phyloP scores from a whole-genome alignment of 2,888 invertebrate species.

The Euproctis similis region DNA sequence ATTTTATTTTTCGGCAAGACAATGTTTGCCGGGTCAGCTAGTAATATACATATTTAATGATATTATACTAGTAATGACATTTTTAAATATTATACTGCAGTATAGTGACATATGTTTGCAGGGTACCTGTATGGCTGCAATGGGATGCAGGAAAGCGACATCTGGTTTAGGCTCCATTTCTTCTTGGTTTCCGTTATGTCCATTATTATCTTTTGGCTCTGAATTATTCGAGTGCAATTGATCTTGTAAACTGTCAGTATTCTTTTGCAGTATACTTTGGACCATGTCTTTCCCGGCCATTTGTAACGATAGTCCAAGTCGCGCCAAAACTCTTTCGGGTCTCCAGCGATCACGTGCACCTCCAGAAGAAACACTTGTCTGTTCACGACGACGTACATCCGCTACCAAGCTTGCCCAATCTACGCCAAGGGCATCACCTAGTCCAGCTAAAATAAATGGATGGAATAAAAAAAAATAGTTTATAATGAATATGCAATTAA shows the following conservation, averaged over 20 bases:
- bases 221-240: conserved; percentile 22
- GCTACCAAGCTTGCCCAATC: conserved; percentile 94
- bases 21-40: too few relatives aligned
- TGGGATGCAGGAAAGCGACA: conserved; percentile 60
- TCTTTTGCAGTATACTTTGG: conserved; percentile 50
- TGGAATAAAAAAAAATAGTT: too few relatives aligned
- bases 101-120: background rate
- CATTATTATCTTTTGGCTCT: conserved; percentile 27
- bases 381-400: conserved; percentile 79
- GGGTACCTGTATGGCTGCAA: conserved; percentile 71
- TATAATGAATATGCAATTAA: too few relatives aligned
- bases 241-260: conserved; percentile 40
- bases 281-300: conserved; percentile 80
- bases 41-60: too few relatives aligned
- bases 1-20: too few relatives aligned
- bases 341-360: conserved; percentile 87
- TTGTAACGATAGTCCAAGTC: conserved; percentile 86
- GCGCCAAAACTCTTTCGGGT: conserved; percentile 84
- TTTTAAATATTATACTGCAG: too few relatives aligned
- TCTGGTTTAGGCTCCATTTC: conserved; percentile 33
- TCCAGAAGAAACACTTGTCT: conserved; percentile 58
- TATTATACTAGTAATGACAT: too few relatives aligned
- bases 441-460: conserved; percentile 60
- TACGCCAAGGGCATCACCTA: conserved; percentile 95
- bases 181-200: conserved; percentile 45